Percentiles rank a stretch among this genome's conserved stretches.
phyloP scores from a whole-genome alignment of 2,113 vertebrate species.

The Tretioscincus oriximinensis region DNA sequence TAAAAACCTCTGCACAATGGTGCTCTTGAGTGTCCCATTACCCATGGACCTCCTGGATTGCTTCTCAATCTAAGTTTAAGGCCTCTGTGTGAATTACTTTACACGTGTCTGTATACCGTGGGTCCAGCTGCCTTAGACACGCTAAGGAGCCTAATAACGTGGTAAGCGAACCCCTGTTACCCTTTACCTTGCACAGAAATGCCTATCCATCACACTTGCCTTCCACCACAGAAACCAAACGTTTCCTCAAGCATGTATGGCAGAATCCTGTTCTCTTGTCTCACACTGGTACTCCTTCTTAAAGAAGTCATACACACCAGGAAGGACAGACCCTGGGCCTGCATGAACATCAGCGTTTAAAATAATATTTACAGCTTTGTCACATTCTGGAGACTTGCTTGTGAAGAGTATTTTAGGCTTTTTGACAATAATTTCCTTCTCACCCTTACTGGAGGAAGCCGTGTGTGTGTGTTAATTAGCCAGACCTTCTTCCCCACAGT shows the following conservation, averaged over 20 bases:
- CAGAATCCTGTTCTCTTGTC: background rate
- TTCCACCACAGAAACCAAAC: conserved; percentile 26
- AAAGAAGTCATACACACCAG: background rate
- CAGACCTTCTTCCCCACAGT: background rate
- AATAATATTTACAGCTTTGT: conserved; percentile 7
- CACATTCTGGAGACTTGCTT: background rate
- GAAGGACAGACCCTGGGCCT: background rate
- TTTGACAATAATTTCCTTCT: background rate
- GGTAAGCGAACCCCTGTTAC: no score
- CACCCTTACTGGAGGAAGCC: background rate
- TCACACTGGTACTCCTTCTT: background rate
- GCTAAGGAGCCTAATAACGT: no score
- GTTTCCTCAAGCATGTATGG: background rate
- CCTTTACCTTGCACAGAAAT: background rate
- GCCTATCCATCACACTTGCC: background rate
- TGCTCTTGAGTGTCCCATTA: no score
- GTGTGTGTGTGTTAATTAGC: background rate
- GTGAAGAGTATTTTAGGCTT: conserved; percentile 6
- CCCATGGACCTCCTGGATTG: no score
- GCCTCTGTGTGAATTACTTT: no score
- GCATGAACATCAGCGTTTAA: background rate
- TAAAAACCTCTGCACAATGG: no score
- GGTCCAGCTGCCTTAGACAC: no score
- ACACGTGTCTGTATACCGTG: no score
- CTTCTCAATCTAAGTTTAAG: no score